phyloP scores from a whole-genome alignment of 2,113 vertebrate species.

The rat (Rattus norvegicus) region GRCr8 NC_086033.1:106040001-106040500 shows the following conservation, averaged over 20 bases:
- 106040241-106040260: neutral
- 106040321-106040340: neutral
- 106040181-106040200: neutral
- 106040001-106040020: constrained; percentile 27
- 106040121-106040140: neutral
- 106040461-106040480: too few species aligned
- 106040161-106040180: neutral
- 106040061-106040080: neutral
- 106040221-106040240: neutral
- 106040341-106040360: neutral
- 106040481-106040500: too few species aligned
- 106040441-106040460: too few species aligned
- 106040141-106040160: neutral
- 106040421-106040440: too few species aligned
- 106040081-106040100: neutral
- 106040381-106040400: too few species aligned
- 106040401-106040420: too few species aligned
- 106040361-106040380: too few species aligned
- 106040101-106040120: neutral
- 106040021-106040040: neutral
- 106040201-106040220: neutral
- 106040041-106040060: neutral
- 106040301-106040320: neutral
- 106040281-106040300: neutral
- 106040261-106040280: neutral